A percentile compares a stretch with the other conserved stretches of the same genome.
Conservation (phyloP, 2,113 vertebrate genomes). For the Lathamus discolor region DNA sequence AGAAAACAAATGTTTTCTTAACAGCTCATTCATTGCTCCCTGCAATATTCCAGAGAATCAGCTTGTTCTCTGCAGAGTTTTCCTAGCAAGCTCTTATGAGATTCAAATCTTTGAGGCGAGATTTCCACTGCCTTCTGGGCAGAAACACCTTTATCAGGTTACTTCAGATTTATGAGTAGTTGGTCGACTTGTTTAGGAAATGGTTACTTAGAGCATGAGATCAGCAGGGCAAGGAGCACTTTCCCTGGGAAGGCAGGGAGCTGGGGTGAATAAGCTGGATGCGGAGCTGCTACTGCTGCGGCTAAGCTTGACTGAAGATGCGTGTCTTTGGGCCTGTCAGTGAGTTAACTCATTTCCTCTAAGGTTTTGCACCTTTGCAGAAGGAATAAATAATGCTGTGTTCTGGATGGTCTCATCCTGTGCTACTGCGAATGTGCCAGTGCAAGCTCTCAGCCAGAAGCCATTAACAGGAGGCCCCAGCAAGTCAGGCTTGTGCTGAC, state of each 20-base stretch:
- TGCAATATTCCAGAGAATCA: background rate
- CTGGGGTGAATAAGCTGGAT: background rate
- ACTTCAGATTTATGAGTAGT: background rate
- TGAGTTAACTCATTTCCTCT: background rate
- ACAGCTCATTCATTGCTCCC: background rate
- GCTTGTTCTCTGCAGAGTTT: background rate
- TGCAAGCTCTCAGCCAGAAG: background rate
- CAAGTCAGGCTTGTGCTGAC: background rate
- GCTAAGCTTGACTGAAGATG: background rate
- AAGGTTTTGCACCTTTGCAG: background rate
- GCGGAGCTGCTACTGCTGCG: background rate
- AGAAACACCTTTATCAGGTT: background rate
- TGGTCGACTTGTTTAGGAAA: background rate
- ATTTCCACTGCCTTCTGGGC: background rate
- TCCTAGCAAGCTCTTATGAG: background rate
- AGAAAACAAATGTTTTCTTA: background rate
- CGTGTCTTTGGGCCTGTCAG: background rate
- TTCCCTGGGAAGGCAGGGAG: background rate
- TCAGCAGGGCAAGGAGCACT: background rate
- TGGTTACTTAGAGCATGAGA: background rate
- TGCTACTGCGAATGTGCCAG: accelerated
- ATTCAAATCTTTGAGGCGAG: background rate
- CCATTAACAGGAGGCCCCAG: background rate
- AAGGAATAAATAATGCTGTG: background rate
- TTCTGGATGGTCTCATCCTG: background rate